A percentile compares a stretch with the other conserved stretches of the same genome.
These are phyloP conservation scores for Brachyptera risi DNA, from an alignment of 2,888 invertebrate genomes.

Conservation along the genomic window DNA sequence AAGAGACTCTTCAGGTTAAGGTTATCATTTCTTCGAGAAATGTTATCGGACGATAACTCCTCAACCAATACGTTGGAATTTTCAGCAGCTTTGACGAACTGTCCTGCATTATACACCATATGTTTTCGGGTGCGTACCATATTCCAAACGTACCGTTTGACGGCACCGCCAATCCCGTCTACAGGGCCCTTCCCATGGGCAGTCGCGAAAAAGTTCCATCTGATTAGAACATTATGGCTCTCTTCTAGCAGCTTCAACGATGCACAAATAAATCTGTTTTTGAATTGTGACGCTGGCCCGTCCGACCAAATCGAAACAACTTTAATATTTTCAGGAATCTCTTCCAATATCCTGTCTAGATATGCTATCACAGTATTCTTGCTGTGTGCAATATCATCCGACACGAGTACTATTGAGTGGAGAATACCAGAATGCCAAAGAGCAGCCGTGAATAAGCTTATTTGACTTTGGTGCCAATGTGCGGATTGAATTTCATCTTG, in stretches of 20 bases:
- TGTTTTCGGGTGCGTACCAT: not conserved
- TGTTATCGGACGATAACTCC: not conserved
- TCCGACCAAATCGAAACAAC: too few species aligned
- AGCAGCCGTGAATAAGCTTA: too few species aligned
- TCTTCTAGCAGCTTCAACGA: not conserved
- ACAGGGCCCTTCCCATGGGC: constrained; percentile 6
- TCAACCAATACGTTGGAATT: not conserved
- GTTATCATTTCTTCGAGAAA: not conserved
- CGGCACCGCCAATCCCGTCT: constrained; percentile 6
- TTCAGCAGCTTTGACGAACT: not conserved
- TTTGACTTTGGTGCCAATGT: too few species aligned
- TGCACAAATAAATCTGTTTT: not conserved
- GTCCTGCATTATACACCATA: not conserved
- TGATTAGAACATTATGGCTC: not conserved
- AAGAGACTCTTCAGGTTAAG: not conserved
- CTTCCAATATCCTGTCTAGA: too few species aligned
- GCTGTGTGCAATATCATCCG: too few species aligned
- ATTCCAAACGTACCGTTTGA: constrained; percentile 5
- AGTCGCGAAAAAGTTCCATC: constrained; percentile 1
- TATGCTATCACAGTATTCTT: too few species aligned
- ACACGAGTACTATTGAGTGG: too few species aligned
- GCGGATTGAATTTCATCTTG: too few species aligned
- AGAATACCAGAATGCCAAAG: too few species aligned
- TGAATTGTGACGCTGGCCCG: too few species aligned
- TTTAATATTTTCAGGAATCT: too few species aligned